Percentiles rank a stretch among this genome's conserved stretches.
Conservation (phyloP, 1,140 invertebrate genomes). For the Matsumurasca onukii region DNA sequence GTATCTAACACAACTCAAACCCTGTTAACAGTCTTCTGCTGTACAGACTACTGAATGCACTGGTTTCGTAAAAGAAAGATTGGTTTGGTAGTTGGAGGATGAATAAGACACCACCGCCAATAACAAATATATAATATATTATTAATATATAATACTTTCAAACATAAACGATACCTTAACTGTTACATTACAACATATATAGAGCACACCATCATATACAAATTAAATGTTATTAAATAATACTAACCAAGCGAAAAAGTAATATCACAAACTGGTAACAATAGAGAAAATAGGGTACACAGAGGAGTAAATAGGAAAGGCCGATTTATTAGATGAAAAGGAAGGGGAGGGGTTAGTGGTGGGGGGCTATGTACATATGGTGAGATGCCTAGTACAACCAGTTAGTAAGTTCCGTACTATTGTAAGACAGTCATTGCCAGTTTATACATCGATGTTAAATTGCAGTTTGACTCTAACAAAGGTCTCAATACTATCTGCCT, state of each 20-base stretch:
- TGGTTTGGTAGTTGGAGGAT: no score
- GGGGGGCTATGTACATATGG: neutral
- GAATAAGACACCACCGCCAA: constrained; percentile 7
- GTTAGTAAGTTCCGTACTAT: no score
- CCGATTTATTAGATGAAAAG: neutral
- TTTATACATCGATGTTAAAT: no score
- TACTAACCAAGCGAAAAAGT: neutral
- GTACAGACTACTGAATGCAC: no score
- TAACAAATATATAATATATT: constrained; percentile 28
- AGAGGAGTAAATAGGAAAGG: neutral
- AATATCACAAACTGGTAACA: neutral
- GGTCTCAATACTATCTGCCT: no score
- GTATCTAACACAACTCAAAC: no score
- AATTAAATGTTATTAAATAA: neutral
- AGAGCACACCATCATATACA: neutral
- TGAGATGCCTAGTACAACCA: neutral
- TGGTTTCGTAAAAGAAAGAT: no score
- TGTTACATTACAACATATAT: constrained; percentile 14
- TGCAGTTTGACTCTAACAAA: no score
- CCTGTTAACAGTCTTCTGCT: no score
- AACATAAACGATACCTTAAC: constrained; percentile 11
- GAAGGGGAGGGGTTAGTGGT: neutral
- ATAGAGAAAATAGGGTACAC: neutral
- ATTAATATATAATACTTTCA: constrained; percentile 23
- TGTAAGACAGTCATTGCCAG: no score